These are phyloP conservation scores for Druceiella hillmani DNA, from an alignment of 2,888 invertebrate genomes.

Conservation along the genomic window DNA sequence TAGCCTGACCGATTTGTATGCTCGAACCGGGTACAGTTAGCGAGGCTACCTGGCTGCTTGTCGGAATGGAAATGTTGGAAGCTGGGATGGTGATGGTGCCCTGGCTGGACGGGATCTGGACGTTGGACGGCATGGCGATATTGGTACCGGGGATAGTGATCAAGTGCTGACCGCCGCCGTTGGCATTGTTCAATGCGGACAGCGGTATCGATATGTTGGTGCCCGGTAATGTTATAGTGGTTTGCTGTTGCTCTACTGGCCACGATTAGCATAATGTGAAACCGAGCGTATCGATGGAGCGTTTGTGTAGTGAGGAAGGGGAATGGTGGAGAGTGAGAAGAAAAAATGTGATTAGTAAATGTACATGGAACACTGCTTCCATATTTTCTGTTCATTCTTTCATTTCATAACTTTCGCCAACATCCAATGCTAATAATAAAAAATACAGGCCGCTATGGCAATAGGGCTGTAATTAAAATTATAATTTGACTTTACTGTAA, in stretches of 20 bases:
- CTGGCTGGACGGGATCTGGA: slow-evolving; percentile 13
- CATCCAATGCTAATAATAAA: too few species aligned
- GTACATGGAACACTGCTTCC: too few species aligned
- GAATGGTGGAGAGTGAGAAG: too few species aligned
- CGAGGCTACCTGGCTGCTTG: slow-evolving; percentile 28
- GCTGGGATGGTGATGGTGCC: slow-evolving; percentile 26
- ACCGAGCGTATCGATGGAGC: too few species aligned
- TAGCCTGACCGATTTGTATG: slow-evolving; percentile 21
- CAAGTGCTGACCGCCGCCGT: slow-evolving; percentile 37
- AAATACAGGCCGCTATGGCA: too few species aligned
- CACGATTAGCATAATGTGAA: slow-evolving; percentile 10
- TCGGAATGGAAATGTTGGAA: not conserved
- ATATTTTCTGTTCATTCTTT: too few species aligned
- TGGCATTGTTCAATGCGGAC: slow-evolving; percentile 38
- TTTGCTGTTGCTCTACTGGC: slow-evolving; percentile 47
- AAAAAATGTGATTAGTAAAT: too few species aligned
- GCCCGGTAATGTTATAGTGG: slow-evolving; percentile 56
- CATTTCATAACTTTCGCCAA: too few species aligned
- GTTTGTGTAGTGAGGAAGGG: slow-evolving; percentile 15
- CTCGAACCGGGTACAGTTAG: slow-evolving; percentile 25
- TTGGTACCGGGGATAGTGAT: slow-evolving; percentile 53
- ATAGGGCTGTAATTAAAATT: too few species aligned
- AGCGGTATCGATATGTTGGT: slow-evolving; percentile 58
- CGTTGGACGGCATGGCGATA: slow-evolving; percentile 41
- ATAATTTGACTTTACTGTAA: too few species aligned